A percentile compares a stretch with the other conserved stretches of the same genome.
Evolutionary conservation across 1,140 invertebrate species (phyloP).

Genomic region (Euschistus heros): DNA sequence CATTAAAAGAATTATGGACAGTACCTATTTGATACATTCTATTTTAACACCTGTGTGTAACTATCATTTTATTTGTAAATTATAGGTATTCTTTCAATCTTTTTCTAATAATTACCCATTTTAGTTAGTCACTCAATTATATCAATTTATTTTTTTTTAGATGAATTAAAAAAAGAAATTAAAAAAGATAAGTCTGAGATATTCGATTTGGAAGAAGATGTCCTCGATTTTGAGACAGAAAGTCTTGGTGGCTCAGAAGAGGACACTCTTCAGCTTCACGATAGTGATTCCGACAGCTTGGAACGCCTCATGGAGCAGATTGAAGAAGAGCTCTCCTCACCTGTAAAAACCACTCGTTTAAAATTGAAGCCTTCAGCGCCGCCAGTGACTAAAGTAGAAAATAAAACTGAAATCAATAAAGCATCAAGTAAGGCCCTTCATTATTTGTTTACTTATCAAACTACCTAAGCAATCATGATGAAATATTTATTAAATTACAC

Average conservation of each 20-base stretch:
- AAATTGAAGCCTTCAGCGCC: neutral
- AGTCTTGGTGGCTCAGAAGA: slow-evolving; percentile 4
- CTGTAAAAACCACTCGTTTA: neutral
- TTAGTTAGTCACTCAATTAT: neutral
- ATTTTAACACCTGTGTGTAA: no score
- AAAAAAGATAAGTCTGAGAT: slow-evolving; percentile 11
- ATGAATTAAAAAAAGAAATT: neutral
- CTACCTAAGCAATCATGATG: no score
- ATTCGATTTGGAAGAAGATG: slow-evolving; percentile 19
- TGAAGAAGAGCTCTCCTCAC: slow-evolving; percentile 34
- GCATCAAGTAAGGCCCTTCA: no score
- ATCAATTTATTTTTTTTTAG: neutral
- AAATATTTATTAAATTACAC: no score
- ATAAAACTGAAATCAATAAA: no score
- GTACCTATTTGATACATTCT: no score
- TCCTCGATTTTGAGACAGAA: slow-evolving; percentile 21
- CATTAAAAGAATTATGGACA: no score
- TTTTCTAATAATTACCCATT: neutral
- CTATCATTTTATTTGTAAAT: neutral
- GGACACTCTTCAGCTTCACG: slow-evolving; percentile 32
- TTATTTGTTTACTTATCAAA: no score
- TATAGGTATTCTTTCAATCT: neutral
- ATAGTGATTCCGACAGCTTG: slow-evolving; percentile 37
- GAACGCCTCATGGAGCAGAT: slow-evolving; percentile 38
- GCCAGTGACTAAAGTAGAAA: no score